These are phyloP conservation scores for Glaucomys volans DNA, from an alignment of 2,113 vertebrate genomes.

Conservation along the genomic window DNA sequence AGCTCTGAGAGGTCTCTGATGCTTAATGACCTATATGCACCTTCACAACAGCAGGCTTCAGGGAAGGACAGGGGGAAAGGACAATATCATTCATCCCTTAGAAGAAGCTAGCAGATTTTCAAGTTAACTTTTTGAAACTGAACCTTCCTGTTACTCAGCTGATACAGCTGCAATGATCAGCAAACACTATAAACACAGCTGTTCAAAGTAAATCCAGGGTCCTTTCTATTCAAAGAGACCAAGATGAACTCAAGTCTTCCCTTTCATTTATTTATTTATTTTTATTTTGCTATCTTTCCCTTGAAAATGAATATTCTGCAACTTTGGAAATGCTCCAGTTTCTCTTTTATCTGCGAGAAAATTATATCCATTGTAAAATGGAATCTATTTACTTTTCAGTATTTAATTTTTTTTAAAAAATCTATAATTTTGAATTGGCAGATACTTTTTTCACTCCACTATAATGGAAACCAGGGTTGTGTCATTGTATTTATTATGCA, in stretches of 20 bases:
- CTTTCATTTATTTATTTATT: constrained; percentile 48
- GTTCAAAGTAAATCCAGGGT: constrained; percentile 9
- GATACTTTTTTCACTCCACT: not conserved
- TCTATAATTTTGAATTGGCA: constrained; percentile 52
- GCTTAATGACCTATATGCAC: constrained; percentile 81
- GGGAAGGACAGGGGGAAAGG: not conserved
- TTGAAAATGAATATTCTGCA: constrained; percentile 54
- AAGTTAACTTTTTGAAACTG: constrained; percentile 53
- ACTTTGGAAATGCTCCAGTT: constrained; percentile 45
- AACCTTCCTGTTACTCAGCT: constrained; percentile 59
- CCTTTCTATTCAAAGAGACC: not conserved
- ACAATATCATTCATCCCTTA: constrained; percentile 53
- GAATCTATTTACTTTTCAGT: constrained; percentile 44
- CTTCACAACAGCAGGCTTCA: constrained; percentile 79
- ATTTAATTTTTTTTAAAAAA: constrained; percentile 21
- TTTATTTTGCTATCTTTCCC: constrained; percentile 3
- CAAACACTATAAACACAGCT: constrained; percentile 64
- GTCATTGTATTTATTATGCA: not conserved
- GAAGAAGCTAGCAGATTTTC: constrained; percentile 34
- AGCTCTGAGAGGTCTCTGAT: constrained; percentile 79
- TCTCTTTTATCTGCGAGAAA: constrained; percentile 55
- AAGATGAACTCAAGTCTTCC: constrained; percentile 26
- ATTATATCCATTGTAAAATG: constrained; percentile 16
- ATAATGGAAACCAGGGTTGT: constrained; percentile 12
- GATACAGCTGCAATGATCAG: constrained; percentile 48